Evolutionary conservation across 2,888 invertebrate species (phyloP).

Genomic region (Scaptomyza flava): DNA sequence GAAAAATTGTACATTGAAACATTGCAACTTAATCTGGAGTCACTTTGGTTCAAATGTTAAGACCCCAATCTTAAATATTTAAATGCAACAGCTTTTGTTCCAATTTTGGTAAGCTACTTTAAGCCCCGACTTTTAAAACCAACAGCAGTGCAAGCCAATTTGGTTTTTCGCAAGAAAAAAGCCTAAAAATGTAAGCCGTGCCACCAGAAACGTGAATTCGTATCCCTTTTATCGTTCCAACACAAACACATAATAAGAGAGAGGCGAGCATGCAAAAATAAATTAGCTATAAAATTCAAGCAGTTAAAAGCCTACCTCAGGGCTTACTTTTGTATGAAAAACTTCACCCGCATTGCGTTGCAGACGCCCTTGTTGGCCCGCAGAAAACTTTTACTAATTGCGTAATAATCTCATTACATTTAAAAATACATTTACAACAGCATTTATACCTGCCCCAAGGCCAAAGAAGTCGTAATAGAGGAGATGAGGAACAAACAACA

Average conservation of each 20-base stretch:
- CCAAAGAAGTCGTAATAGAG: conserved; percentile 34
- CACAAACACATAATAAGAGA: conserved; percentile 38
- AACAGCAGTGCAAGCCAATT: conserved; percentile 1
- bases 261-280: conserved; percentile 52
- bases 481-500: not conserved
- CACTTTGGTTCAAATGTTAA: not conserved
- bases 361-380: conserved; percentile 12
- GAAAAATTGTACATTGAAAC: too few relatives aligned
- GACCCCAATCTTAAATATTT: not conserved
- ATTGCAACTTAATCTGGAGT: too few relatives aligned
- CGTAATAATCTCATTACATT: conserved; percentile 80
- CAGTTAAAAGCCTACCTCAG: conserved; percentile 65
- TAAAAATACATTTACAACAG: conserved; percentile 79
- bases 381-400: conserved; percentile 73
- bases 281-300: conserved; percentile 70
- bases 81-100: not conserved
- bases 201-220: not conserved
- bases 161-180: not conserved
- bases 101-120: not conserved
- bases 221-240: not conserved
- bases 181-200: conserved; percentile 4
- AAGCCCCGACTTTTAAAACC: too few relatives aligned
- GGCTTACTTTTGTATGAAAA: conserved; percentile 29
- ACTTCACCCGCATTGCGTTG: conserved; percentile 4
- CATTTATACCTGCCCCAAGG: conserved; percentile 73